A percentile compares a stretch with the other conserved stretches of the same genome.
Conservation (phyloP, 1,140 invertebrate genomes). For the Catajapyx aquilonaris region DNA sequence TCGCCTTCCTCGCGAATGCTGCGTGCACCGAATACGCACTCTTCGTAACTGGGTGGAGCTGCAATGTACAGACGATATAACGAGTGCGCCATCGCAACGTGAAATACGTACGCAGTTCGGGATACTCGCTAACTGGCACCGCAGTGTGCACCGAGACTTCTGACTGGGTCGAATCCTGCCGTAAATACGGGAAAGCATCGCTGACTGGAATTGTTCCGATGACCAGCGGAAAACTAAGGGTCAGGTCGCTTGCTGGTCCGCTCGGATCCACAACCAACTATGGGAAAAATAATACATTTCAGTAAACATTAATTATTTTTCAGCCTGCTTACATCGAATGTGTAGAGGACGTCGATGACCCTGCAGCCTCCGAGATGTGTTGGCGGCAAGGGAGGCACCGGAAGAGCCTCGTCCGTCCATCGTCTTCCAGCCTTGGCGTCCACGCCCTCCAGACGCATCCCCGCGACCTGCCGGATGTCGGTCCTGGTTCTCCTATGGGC, state of each 20-base stretch:
- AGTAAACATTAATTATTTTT: too few species aligned
- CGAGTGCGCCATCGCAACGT: too few species aligned
- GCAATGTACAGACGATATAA: too few species aligned
- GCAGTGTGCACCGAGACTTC: too few species aligned
- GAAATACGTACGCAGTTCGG: too few species aligned
- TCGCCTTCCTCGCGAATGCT: neutral
- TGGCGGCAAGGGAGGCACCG: neutral
- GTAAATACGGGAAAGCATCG: too few species aligned
- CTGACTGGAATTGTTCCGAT: neutral
- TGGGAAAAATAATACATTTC: neutral
- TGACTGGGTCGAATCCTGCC: too few species aligned
- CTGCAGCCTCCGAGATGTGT: neutral
- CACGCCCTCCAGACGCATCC: neutral
- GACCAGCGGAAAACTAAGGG: neutral
- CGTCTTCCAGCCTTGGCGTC: neutral
- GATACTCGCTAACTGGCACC: too few species aligned
- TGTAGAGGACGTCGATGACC: neutral
- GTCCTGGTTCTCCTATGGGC: neutral
- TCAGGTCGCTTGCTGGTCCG: neutral
- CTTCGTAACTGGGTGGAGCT: neutral
- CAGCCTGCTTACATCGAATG: neutral
- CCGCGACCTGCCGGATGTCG: neutral
- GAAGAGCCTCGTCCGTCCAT: neutral
- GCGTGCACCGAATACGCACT: neutral
- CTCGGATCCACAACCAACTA: neutral